phyloP scores from a whole-genome alignment of 1,140 invertebrate species.

The Papilio machaon region DNA sequence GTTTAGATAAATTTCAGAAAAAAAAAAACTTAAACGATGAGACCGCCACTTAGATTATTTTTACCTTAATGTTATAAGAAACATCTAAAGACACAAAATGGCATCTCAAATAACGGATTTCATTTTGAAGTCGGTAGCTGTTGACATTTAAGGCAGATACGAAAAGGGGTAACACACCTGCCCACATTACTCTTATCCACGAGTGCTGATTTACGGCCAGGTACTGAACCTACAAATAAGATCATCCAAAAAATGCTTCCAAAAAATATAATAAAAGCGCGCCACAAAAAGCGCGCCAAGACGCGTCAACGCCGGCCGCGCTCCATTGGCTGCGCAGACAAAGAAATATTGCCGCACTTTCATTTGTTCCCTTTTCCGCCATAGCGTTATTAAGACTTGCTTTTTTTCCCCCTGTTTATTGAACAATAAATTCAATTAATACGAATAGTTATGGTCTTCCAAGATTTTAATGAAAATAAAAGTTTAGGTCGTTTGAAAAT shows the following conservation, averaged over 20 bases:
- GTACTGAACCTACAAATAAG: conserved; percentile 79
- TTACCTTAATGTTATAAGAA: neutral
- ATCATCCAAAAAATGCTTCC: conserved; percentile 74
- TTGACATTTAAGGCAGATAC: conserved; percentile 14
- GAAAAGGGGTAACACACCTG: conserved; percentile 77
- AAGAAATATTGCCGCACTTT: conserved; percentile 77
- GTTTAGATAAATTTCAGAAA: neutral
- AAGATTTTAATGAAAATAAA: conserved; percentile 21
- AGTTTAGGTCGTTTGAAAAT: conserved; percentile 10
- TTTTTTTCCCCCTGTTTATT: conserved; percentile 40
- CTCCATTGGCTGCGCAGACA: conserved; percentile 76
- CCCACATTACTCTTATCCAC: conserved; percentile 66
- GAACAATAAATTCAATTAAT: conserved; percentile 43
- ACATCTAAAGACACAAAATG: conserved; percentile 15
- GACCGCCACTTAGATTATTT: neutral
- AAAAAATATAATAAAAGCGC: conserved; percentile 79
- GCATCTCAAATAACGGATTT: conserved; percentile 9
- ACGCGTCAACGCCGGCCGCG: conserved; percentile 70
- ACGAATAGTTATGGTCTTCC: conserved; percentile 31
- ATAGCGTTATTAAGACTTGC: conserved; percentile 51
- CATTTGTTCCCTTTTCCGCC: conserved; percentile 60
- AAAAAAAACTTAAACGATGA: neutral
- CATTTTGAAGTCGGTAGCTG: conserved; percentile 27
- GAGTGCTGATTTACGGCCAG: conserved; percentile 74
- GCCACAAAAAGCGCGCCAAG: conserved; percentile 75